Conservation (phyloP, 2,797 vertebrate genomes). For the Podarcis siculus region DNA sequence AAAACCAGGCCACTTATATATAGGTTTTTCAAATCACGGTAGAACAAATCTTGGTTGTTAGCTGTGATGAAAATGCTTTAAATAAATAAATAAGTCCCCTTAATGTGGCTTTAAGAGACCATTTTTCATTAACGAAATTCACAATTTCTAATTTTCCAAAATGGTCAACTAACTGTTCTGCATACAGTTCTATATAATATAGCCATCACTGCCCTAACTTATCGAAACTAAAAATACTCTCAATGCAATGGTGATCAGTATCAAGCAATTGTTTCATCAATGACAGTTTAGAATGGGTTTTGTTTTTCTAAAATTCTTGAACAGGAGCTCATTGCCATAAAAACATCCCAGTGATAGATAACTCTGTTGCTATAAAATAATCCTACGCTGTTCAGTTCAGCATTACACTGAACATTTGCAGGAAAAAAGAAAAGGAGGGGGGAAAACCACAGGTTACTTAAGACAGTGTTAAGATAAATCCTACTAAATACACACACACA, state of each 20-base stretch:
- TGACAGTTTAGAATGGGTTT: background rate
- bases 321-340: background rate
- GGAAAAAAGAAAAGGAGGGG: background rate
- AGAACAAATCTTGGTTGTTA: background rate
- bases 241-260: background rate
- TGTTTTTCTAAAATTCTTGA: background rate
- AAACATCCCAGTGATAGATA: background rate
- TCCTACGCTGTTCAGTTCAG: background rate
- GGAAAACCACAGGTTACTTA: background rate
- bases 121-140: background rate
- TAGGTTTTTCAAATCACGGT: background rate
- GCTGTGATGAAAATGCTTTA: background rate
- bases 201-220: background rate
- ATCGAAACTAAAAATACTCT: background rate
- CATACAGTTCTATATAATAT: background rate
- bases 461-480: background rate
- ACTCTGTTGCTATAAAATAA: background rate
- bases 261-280: background rate
- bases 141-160: background rate
- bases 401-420: background rate
- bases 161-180: background rate
- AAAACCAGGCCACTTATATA: slow-evolving; percentile 8
- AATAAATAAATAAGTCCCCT: background rate
- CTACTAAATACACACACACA: background rate
- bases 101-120: background rate